These are phyloP conservation scores for Murina feae DNA, from an alignment of 2,113 vertebrate species.

Conservation along the genomic window DNA sequence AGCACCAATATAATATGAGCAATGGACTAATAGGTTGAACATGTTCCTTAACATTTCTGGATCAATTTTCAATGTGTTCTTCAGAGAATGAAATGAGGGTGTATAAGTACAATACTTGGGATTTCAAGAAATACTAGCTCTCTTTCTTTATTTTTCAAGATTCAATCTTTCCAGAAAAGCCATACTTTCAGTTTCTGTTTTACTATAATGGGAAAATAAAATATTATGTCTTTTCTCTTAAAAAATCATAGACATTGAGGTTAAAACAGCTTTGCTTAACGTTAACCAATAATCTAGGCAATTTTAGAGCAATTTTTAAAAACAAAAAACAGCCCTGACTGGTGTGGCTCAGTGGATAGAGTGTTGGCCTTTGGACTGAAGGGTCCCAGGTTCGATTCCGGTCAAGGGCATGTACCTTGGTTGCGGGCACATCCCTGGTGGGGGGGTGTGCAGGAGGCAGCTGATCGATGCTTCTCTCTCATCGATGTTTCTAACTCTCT, in stretches of 20 bases:
- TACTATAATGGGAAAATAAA: background rate
- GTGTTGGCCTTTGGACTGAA: too few species aligned
- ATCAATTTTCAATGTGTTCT: background rate
- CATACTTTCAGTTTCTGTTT: conserved; percentile 28
- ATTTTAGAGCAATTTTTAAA: conserved; percentile 14
- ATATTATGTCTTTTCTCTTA: background rate
- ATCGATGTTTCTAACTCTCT: too few species aligned
- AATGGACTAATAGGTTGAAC: background rate
- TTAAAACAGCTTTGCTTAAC: conserved; percentile 15
- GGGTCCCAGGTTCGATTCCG: too few species aligned
- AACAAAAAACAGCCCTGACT: conserved; percentile 32
- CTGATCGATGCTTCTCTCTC: too few species aligned
- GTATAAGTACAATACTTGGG: background rate
- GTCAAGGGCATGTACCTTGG: too few species aligned
- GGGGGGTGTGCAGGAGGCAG: too few species aligned
- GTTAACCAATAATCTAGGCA: background rate
- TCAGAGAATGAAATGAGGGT: background rate
- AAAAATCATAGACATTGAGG: conserved; percentile 7
- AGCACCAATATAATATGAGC: background rate
- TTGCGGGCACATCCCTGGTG: too few species aligned
- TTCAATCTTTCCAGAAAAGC: background rate
- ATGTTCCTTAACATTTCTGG: conserved; percentile 17
- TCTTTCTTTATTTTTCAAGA: conserved; percentile 30
- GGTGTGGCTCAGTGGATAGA: too few species aligned
- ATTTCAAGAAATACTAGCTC: conserved; percentile 10